Conservation (phyloP, 1,140 invertebrate genomes). For the Pogonus chalceus region DNA sequence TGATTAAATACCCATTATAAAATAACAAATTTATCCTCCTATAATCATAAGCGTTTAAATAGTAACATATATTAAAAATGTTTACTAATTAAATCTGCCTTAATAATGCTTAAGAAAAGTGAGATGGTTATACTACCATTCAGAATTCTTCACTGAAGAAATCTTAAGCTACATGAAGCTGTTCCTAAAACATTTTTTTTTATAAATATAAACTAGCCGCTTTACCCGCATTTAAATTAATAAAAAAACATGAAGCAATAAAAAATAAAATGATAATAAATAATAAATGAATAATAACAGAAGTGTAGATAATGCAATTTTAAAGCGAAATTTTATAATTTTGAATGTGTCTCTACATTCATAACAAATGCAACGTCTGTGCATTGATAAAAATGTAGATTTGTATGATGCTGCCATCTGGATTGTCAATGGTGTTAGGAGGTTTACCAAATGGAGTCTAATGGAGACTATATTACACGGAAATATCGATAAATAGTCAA, state of each 20-base stretch:
- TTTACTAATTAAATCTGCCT: not conserved
- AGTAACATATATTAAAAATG: not conserved
- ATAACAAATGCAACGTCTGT: not conserved
- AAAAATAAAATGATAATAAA: too few species aligned
- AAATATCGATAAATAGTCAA: slow-evolving; percentile 29
- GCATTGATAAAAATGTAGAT: not conserved
- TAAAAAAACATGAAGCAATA: too few species aligned
- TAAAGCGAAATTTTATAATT: not conserved
- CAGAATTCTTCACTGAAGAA: not conserved
- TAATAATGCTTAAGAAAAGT: not conserved
- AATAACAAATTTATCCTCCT: slow-evolving; percentile 10
- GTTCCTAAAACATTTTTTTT: too few species aligned
- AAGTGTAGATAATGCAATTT: not conserved
- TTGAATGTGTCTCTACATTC: not conserved
- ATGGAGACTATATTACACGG: slow-evolving; percentile 36
- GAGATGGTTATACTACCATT: slow-evolving; percentile 3
- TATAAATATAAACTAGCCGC: too few species aligned
- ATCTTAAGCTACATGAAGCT: slow-evolving; percentile 1
- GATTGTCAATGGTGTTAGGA: slow-evolving; percentile 57
- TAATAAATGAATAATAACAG: not conserved
- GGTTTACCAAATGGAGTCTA: slow-evolving; percentile 41
- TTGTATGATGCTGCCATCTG: slow-evolving; percentile 45
- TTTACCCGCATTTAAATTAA: too few species aligned
- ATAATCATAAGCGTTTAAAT: slow-evolving; percentile 9
- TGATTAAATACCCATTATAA: not conserved